phyloP scores from a whole-genome alignment of 2,113 vertebrate genomes.

The Oxyruncus cristatus region DNA sequence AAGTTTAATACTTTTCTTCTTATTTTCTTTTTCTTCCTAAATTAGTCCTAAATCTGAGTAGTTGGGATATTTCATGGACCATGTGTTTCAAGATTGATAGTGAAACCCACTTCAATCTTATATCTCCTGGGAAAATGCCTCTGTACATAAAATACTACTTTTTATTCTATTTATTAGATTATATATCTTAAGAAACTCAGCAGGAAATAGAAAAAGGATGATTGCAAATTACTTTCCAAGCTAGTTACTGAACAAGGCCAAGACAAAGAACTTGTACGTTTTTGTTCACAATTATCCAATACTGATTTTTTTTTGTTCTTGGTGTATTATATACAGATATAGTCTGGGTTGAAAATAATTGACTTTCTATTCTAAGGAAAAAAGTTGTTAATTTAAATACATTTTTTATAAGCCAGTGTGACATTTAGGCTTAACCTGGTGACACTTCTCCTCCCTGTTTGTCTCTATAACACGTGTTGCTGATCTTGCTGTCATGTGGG shows the following conservation, averaged over 20 bases:
- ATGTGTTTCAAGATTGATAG: background rate
- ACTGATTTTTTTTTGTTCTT: background rate
- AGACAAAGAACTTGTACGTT: background rate
- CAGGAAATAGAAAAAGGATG: background rate
- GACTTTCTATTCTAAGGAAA: background rate
- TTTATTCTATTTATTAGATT: background rate
- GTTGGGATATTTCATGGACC: background rate
- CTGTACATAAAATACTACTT: background rate
- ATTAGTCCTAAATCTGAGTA: background rate
- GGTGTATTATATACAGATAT: background rate
- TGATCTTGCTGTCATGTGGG: background rate
- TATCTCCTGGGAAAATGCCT: background rate
- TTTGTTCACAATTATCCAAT: background rate
- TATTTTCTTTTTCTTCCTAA: background rate
- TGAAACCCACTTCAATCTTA: background rate
- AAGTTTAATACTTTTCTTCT: background rate
- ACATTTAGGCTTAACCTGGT: background rate
- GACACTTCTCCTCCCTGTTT: background rate
- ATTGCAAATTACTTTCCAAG: background rate
- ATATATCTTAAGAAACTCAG: background rate
- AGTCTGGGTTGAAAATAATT: background rate
- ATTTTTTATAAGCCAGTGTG: background rate
- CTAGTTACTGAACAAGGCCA: background rate
- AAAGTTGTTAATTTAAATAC: background rate
- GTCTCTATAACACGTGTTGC: background rate